These are phyloP conservation scores for Pristionchus mayeri DNA, from an alignment of 2,888 invertebrate genomes.

Conservation along the genomic window DNA sequence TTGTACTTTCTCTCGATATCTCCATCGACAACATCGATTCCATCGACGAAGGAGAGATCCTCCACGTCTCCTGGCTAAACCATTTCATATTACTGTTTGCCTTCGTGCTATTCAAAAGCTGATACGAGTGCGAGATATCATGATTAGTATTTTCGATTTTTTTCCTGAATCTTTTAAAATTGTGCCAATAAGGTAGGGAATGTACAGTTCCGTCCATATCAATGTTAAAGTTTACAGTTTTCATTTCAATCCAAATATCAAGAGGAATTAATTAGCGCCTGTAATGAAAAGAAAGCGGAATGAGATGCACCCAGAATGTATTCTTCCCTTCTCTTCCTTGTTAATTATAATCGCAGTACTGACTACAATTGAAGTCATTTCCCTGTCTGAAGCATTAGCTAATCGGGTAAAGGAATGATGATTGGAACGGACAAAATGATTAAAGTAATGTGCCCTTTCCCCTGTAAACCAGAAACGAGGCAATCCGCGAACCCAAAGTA, in stretches of 20 bases:
- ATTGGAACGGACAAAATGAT: background rate
- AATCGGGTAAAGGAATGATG: background rate
- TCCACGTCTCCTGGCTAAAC: conserved; percentile 34
- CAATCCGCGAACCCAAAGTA: background rate
- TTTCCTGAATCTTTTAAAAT: too few relatives aligned
- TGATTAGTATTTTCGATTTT: too few relatives aligned
- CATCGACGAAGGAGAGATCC: conserved; percentile 36
- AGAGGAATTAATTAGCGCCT: too few relatives aligned
- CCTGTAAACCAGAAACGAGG: background rate
- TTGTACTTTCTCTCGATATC: conserved; percentile 21
- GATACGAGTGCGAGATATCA: too few relatives aligned
- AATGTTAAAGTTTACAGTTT: too few relatives aligned
- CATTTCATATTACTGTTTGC: background rate
- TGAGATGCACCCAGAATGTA: too few relatives aligned
- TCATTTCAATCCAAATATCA: background rate
- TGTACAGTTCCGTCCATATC: too few relatives aligned
- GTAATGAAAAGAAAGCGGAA: too few relatives aligned
- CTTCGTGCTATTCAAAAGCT: too few relatives aligned
- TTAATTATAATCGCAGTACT: background rate
- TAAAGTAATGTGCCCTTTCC: background rate
- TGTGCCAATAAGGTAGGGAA: too few relatives aligned
- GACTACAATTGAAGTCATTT: too few relatives aligned
- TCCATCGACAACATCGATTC: background rate
- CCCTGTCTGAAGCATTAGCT: background rate
- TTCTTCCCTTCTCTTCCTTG: too few relatives aligned